These are phyloP conservation scores for Megalops cyprinoides DNA, from an alignment of 2,797 vertebrate species.

Conservation along the genomic window DNA sequence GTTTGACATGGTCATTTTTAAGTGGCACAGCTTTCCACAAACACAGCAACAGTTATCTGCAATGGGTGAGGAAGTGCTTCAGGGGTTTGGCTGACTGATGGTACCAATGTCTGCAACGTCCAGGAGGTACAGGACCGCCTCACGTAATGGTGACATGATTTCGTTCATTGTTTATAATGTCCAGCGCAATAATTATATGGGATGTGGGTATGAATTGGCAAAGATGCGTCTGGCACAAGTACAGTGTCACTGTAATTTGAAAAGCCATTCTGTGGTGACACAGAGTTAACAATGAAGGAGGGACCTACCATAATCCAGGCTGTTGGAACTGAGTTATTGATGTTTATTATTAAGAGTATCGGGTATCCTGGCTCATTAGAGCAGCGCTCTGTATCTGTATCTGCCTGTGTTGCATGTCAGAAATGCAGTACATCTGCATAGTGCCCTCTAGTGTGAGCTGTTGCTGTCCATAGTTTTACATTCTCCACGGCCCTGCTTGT, in stretches of 20 bases:
- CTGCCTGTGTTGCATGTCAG: background rate
- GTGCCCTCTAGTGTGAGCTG: conserved; percentile 17
- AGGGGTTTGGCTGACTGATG: background rate
- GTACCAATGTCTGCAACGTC: background rate
- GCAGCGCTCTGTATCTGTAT: background rate
- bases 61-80: background rate
- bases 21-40: background rate
- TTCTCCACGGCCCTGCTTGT: background rate
- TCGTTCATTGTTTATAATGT: background rate
- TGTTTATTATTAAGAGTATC: conserved; percentile 13
- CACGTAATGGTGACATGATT: background rate
- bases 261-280: conserved; percentile 9
- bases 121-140: background rate
- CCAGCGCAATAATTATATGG: background rate
- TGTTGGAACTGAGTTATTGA: conserved; percentile 10
- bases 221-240: conserved; percentile 14
- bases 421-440: background rate
- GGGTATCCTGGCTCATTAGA: background rate
- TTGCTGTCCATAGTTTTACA: background rate
- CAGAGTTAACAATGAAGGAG: conserved; percentile 19
- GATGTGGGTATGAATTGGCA: background rate
- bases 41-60: background rate
- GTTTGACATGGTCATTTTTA: too few relatives aligned
- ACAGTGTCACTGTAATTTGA: background rate
- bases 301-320: background rate